Percentiles rank a stretch among this genome's conserved stretches.
phyloP scores from a whole-genome alignment of 2,797 vertebrate genomes.

The Holocentrus rufus region DNA sequence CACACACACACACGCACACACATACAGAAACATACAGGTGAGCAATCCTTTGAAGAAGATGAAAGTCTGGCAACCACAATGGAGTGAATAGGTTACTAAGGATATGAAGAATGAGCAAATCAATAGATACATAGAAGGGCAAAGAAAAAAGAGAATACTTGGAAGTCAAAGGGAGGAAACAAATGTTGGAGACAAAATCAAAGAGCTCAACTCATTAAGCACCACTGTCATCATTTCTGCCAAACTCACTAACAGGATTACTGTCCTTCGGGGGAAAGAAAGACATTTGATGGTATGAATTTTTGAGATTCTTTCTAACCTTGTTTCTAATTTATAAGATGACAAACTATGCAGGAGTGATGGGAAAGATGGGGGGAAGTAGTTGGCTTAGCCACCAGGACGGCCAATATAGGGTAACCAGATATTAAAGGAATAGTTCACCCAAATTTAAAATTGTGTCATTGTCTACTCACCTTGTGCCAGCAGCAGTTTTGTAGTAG shows the following conservation, averaged over 20 bases:
- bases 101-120: constrained; percentile 9
- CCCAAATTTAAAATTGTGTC: too few relatives aligned
- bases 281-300: neutral
- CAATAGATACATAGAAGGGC: constrained; percentile 17
- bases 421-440: too few relatives aligned
- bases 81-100: constrained; percentile 17
- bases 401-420: neutral
- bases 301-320: too few relatives aligned
- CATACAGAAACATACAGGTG: constrained; percentile 14
- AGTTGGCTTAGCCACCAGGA: neutral
- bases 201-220: neutral
- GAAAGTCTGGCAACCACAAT: constrained; percentile 7
- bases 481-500: too few relatives aligned
- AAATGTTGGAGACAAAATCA: neutral
- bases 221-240: neutral
- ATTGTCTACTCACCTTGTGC: too few relatives aligned
- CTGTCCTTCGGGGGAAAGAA: neutral
- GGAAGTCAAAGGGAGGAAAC: neutral
- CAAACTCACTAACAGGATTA: neutral
- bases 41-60: constrained; percentile 31
- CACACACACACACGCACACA: neutral
- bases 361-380: too few relatives aligned
- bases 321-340: neutral
- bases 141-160: constrained; percentile 4
- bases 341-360: too few relatives aligned